Percentiles rank a stretch among this genome's conserved stretches.
Evolutionary conservation across 2,888 invertebrate species (phyloP).

Genomic region (Machimus atricapillus): DNA sequence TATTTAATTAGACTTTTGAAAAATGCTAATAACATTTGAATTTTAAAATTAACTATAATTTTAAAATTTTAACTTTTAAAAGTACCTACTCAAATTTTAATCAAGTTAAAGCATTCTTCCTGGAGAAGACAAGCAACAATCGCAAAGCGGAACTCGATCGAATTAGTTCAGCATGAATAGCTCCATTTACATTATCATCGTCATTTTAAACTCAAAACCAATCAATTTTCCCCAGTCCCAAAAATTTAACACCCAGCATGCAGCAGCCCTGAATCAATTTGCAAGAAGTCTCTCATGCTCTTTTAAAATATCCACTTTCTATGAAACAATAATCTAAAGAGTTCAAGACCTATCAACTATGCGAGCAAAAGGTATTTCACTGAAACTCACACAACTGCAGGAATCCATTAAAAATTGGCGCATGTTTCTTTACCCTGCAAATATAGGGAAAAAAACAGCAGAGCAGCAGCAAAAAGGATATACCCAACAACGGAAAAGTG

Average conservation of each 20-base stretch:
- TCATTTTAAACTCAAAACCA: background rate
- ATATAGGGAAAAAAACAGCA: background rate
- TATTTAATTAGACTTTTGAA: too few species aligned
- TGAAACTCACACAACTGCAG: background rate
- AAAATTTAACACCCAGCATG: background rate
- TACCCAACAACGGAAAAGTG: background rate
- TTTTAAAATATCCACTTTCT: background rate
- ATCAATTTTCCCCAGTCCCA: background rate
- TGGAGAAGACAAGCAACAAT: background rate
- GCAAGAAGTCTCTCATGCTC: background rate
- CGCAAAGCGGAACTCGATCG: background rate
- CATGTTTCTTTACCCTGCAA: background rate
- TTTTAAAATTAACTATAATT: too few species aligned
- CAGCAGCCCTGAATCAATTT: background rate
- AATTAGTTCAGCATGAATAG: background rate
- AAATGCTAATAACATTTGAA: too few species aligned
- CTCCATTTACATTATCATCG: background rate
- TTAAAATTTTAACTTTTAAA: too few species aligned
- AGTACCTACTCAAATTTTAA: background rate
- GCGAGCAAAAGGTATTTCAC: background rate
- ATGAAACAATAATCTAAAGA: background rate
- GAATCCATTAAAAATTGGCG: constrained; percentile 16
- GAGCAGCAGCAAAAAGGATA: background rate
- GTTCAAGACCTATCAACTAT: constrained; percentile 10
- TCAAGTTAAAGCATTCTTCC: background rate